Conservation (phyloP, 64 coral and sea anemone species). For the Dendrophyllia cribrosa region DNA sequence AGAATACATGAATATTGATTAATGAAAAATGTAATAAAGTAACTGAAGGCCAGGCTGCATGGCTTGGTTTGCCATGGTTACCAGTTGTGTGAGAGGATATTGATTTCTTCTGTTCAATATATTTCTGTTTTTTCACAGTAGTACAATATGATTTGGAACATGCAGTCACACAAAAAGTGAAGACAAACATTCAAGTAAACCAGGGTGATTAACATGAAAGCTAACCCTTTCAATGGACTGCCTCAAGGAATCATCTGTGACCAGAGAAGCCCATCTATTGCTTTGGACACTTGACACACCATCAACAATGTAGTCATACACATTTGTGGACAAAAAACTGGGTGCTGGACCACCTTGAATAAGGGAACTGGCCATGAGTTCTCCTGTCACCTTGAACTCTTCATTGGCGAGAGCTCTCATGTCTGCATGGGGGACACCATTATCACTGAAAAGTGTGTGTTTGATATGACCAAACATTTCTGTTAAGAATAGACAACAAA, state of each 20-base stretch:
- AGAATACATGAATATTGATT: too few species aligned
- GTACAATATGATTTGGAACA: background rate
- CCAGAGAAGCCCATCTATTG: slow-evolving; percentile 38
- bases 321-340: slow-evolving; percentile 40
- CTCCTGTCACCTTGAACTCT: slow-evolving; percentile 70
- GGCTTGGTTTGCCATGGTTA: too few species aligned
- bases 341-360: slow-evolving; percentile 77
- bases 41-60: slow-evolving; percentile 9
- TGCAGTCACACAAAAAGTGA: too few species aligned
- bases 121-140: too few species aligned
- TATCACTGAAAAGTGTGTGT: slow-evolving; percentile 40
- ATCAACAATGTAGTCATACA: slow-evolving; percentile 74
- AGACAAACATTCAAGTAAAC: too few species aligned
- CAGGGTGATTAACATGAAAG: background rate
- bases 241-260: slow-evolving; percentile 55
- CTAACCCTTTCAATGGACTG: slow-evolving; percentile 60
- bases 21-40: background rate
- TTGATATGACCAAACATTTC: slow-evolving; percentile 59
- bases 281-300: slow-evolving; percentile 69
- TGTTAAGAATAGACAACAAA: slow-evolving; percentile 47
- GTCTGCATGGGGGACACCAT: slow-evolving; percentile 60
- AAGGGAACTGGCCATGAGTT: slow-evolving; percentile 63
- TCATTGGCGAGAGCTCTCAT: slow-evolving; percentile 75
- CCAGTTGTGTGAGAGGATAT: too few species aligned
- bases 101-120: too few species aligned